Evolutionary conservation across 2,888 invertebrate species (phyloP).

Genomic region (Trissolcus japonicus): DNA sequence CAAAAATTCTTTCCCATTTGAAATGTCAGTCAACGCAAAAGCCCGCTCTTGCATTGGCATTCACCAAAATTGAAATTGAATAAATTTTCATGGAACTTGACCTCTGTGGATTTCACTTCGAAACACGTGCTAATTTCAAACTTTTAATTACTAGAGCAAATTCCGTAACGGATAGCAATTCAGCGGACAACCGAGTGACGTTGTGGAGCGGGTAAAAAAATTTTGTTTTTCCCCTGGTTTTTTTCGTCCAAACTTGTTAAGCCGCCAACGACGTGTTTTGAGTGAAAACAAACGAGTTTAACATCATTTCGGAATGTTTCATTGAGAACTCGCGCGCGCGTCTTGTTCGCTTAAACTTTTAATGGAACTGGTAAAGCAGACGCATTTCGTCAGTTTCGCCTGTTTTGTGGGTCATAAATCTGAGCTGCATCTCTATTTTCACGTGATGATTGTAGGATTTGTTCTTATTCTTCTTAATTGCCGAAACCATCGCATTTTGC

Average conservation of each 20-base stretch:
- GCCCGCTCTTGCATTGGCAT: conserved; percentile 23
- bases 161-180: conserved; percentile 47
- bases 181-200: conserved; percentile 25
- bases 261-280: conserved; percentile 24
- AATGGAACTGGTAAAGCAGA: conserved; percentile 37
- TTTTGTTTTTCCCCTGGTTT: not conserved
- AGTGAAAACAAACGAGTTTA: conserved; percentile 41
- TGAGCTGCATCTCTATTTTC: not conserved
- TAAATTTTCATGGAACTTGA: conserved; percentile 32
- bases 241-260: conserved; percentile 33
- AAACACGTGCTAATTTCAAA: conserved; percentile 54
- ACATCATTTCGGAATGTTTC: conserved; percentile 33
- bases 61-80: conserved; percentile 20
- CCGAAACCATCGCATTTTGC: too few relatives aligned
- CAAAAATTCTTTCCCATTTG: too few relatives aligned
- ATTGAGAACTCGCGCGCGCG: conserved; percentile 13
- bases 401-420: conserved; percentile 18
- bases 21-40: conserved; percentile 12
- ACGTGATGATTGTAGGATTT: too few relatives aligned
- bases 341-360: conserved; percentile 39
- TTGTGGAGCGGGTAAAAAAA: not conserved
- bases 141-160: conserved; percentile 55
- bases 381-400: not conserved
- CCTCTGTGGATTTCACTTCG: conserved; percentile 33
- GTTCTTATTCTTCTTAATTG: too few relatives aligned